Percentiles rank a stretch among this genome's conserved stretches.
Conservation (phyloP, 2,113 vertebrate genomes). For the Corapipo altera region DNA sequence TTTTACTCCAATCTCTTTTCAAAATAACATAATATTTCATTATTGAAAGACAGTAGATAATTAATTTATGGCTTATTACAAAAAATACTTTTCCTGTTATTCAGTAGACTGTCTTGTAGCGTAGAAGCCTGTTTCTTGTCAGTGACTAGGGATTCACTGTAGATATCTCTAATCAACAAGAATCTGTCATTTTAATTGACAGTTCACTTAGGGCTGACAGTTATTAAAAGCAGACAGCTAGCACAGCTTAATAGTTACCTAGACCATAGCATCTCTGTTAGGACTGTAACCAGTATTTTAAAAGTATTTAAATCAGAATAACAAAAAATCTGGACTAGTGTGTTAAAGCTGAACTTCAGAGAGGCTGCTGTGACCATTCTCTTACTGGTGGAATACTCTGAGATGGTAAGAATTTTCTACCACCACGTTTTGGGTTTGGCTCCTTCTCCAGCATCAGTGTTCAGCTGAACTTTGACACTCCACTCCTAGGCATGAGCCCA, state of each 20-base stretch:
- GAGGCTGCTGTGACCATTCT: not conserved
- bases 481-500: not conserved
- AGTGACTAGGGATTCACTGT: not conserved
- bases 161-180: not conserved
- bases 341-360: not conserved
- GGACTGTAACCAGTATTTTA: not conserved
- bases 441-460: not conserved
- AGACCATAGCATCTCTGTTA: not conserved
- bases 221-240: constrained; percentile 12
- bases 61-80: not conserved
- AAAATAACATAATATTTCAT: not conserved
- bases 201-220: not conserved
- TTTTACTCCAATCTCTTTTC: not conserved
- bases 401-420: not conserved
- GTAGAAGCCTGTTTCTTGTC: not conserved
- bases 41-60: not conserved
- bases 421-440: not conserved
- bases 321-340: not conserved
- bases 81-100: not conserved
- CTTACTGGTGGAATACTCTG: not conserved
- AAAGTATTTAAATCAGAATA: not conserved
- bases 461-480: not conserved
- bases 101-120: not conserved
- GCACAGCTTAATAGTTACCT: not conserved
- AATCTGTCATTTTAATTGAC: constrained; percentile 12